A percentile compares a stretch with the other conserved stretches of the same genome.
Evolutionary conservation across 2,113 vertebrate genomes (phyloP).

Genomic region (Gallinago jamesoni): DNA sequence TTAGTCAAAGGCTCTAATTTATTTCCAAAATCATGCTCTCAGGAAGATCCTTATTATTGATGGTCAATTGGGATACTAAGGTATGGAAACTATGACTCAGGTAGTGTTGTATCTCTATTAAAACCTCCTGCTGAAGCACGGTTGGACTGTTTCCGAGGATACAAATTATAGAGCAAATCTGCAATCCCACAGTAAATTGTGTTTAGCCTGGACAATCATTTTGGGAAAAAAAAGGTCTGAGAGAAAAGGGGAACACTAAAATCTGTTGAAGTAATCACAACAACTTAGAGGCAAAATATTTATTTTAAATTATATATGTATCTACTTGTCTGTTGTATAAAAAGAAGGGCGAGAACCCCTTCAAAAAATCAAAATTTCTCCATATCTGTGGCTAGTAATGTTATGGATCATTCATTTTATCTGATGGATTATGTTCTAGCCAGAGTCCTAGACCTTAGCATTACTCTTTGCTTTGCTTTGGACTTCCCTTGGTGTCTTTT

Average conservation of each 20-base stretch:
- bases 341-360: background rate
- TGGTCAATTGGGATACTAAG: background rate
- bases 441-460: fast-evolving
- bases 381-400: fast-evolving
- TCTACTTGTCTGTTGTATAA: fast-evolving
- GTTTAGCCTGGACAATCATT: background rate
- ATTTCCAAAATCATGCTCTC: background rate
- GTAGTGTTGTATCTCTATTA: background rate
- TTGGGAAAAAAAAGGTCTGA: fast-evolving
- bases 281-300: background rate
- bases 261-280: background rate
- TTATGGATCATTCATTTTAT: background rate
- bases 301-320: background rate
- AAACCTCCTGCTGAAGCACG: background rate
- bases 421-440: background rate
- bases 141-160: background rate
- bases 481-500: background rate
- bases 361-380: background rate
- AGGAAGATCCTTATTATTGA: background rate
- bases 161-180: background rate
- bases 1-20: background rate
- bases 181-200: background rate
- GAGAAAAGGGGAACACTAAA: background rate
- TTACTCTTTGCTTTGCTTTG: background rate
- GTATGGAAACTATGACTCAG: background rate